A percentile compares a stretch with the other conserved stretches of the same genome.
Conservation (phyloP, 2,797 vertebrate genomes). For the Channa striata region DNA sequence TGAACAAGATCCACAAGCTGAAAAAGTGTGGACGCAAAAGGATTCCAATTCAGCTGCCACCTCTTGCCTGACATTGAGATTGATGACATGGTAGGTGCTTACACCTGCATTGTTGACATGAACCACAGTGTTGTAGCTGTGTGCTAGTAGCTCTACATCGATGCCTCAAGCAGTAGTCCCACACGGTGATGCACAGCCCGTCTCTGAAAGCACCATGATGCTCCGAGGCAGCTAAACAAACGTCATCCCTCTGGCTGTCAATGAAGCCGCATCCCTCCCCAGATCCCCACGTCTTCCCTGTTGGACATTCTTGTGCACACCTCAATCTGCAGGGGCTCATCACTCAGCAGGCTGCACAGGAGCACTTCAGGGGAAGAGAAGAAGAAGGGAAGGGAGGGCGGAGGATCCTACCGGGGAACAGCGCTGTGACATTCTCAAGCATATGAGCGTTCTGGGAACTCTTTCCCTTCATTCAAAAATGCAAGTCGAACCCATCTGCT, state of each 20-base stretch:
- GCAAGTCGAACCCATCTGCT: conserved; percentile 43
- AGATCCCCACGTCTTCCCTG: conserved; percentile 5
- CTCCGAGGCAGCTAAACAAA: conserved; percentile 10
- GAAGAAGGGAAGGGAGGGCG: conserved; percentile 5
- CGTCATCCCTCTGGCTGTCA: not conserved
- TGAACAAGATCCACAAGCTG: too few relatives aligned
- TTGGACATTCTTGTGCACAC: conserved; percentile 29
- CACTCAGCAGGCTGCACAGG: conserved; percentile 43
- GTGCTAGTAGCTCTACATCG: not conserved
- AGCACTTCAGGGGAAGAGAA: conserved; percentile 16
- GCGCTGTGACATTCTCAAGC: conserved; percentile 20
- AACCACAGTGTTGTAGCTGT: not conserved
- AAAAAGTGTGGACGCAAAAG: too few relatives aligned
- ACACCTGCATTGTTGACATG: not conserved
- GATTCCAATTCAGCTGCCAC: too few relatives aligned
- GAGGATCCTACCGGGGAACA: conserved; percentile 21
- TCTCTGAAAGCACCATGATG: conserved; percentile 40
- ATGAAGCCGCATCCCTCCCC: conserved; percentile 4
- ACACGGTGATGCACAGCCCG: not conserved
- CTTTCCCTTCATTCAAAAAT: conserved; percentile 10
- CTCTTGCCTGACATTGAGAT: too few relatives aligned
- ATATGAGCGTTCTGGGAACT: conserved; percentile 20
- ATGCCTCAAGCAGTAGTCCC: not conserved
- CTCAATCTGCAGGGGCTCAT: conserved; percentile 51
- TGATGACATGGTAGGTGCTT: not conserved